Evolutionary conservation across 2,797 vertebrate species (phyloP), one percentile per base, ranked within the genome.

Genomic region (Oryzias dopingdopingensis): DNA sequence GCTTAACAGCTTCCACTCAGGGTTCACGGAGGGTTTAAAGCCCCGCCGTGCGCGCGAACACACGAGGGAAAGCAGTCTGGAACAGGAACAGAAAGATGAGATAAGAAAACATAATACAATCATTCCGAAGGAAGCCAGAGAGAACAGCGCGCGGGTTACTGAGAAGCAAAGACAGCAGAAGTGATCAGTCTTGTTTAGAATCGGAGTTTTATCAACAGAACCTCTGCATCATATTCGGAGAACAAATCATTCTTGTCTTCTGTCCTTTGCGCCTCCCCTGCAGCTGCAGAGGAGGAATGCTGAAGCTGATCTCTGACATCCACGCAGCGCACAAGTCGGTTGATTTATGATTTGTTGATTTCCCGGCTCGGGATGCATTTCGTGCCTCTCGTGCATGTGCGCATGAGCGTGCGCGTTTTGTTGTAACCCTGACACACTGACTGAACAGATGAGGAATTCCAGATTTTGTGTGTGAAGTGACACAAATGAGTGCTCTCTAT

Each of bases 331-430:
- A 80, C 75, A 80, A 82, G 84, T 74, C 53, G 74, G 12, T 63
- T 85, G 84, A 87, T 87, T 86, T 87, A 90, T 83, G 83, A 82
- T 89, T 86, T 89, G 87, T 88, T 90, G 82, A 89, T 81, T 37
- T 83, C 83, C 65, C 68, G 50, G 65, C 61, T 70, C 64, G 76
- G 67, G 77, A 80, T 84, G 74, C 77, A 82, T 85, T 86, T 82
- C 76, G 10, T 26, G 32, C 32, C 32, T 10, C 32, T 7, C 26
- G 26, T 26, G 26, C 26, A 26, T 3, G 32, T 13, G 32, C 10
- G 71, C 73, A 62, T 67, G 66, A 62, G 15, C 8, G 37, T 66
- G 65, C 73, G 65, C 80, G n/a, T 60, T 72, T 70, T 72, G 14
- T 29, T 73, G n/a, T 44, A 52, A 62, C 62, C 54, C 49, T 40